Percentiles rank a stretch among this genome's conserved stretches.
Conservation (phyloP, 2,888 invertebrate species). For the Drosophila peninsularis region DNA sequence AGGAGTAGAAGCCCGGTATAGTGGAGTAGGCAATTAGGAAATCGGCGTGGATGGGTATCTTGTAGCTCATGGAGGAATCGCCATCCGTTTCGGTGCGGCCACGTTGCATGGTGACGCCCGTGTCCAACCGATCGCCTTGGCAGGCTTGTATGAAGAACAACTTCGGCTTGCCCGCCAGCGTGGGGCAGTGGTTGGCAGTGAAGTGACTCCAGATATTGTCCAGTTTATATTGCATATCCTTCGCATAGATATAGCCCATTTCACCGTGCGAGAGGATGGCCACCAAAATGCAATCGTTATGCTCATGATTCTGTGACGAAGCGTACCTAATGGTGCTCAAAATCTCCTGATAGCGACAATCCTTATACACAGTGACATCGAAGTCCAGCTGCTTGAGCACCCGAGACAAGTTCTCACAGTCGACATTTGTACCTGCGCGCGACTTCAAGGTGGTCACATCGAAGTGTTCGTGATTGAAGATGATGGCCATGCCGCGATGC, state of each 20-base stretch:
- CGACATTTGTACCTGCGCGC: conserved; percentile 94
- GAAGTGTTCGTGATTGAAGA: conserved; percentile 96
- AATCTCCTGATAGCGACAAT: conserved; percentile 89
- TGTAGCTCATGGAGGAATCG: conserved; percentile 87
- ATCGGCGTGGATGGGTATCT: conserved; percentile 96
- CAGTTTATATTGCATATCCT: conserved; percentile 92
- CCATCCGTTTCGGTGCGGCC: conserved; percentile 90
- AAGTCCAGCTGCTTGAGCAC: conserved; percentile 89
- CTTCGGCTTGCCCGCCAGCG: conserved; percentile 93
- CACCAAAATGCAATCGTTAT: conserved; percentile 93
- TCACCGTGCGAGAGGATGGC: conserved; percentile 96
- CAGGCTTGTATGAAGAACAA: conserved; percentile 94
- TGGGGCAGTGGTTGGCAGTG: conserved; percentile 92
- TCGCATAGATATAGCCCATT: conserved; percentile 93
- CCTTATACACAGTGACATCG: conserved; percentile 89
- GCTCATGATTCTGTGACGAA: conserved; percentile 90
- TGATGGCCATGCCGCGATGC: conserved; percentile 92
- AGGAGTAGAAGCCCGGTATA: conserved; percentile 96
- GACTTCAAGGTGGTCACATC: conserved; percentile 89
- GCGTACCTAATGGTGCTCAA: conserved; percentile 88
- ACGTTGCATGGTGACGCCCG: conserved; percentile 88
- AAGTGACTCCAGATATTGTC: conserved; percentile 92
- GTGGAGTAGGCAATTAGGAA: conserved; percentile 97
- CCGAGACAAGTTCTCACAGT: conserved; percentile 90
- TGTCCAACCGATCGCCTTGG: conserved; percentile 94